Conservation (phyloP, 2,888 invertebrate species). For the Melipona beecheii region DNA sequence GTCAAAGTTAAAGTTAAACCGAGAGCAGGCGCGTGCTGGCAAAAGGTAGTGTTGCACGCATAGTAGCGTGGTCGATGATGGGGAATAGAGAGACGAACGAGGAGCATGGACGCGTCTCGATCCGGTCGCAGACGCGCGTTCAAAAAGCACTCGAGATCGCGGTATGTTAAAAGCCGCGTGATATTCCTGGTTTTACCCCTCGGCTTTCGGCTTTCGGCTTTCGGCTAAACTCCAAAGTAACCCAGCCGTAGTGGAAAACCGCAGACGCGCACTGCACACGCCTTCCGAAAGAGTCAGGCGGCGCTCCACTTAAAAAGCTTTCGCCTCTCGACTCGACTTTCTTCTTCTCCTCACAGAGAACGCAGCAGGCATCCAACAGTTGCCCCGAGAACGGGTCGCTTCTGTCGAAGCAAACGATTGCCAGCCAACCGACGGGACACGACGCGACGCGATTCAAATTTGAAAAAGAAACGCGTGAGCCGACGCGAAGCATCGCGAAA, state of each 20-base stretch:
- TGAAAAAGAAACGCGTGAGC: not conserved
- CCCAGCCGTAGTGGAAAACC: no score
- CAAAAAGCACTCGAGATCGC: constrained; percentile 72
- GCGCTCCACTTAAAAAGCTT: constrained; percentile 63
- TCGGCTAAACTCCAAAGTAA: no score
- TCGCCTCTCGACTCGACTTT: constrained; percentile 16
- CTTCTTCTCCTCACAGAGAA: not conserved
- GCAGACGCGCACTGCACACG: not conserved
- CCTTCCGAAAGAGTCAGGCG: constrained; percentile 26
- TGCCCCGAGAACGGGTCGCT: no score
- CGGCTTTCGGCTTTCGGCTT: not conserved
- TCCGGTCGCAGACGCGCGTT: not conserved
- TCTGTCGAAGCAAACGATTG: no score
- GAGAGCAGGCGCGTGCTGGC: constrained; percentile 16
- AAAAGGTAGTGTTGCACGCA: not conserved
- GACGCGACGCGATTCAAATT: no score
- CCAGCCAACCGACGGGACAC: no score
- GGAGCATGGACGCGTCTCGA: not conserved
- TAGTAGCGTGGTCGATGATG: no score
- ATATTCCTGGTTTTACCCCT: constrained; percentile 19
- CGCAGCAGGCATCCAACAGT: no score
- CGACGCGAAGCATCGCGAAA: not conserved
- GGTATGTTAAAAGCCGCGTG: constrained; percentile 73
- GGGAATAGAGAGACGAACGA: not conserved
- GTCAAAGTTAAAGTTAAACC: not conserved